phyloP scores from a whole-genome alignment of 2,113 vertebrate species.

The Sorex araneus region DNA sequence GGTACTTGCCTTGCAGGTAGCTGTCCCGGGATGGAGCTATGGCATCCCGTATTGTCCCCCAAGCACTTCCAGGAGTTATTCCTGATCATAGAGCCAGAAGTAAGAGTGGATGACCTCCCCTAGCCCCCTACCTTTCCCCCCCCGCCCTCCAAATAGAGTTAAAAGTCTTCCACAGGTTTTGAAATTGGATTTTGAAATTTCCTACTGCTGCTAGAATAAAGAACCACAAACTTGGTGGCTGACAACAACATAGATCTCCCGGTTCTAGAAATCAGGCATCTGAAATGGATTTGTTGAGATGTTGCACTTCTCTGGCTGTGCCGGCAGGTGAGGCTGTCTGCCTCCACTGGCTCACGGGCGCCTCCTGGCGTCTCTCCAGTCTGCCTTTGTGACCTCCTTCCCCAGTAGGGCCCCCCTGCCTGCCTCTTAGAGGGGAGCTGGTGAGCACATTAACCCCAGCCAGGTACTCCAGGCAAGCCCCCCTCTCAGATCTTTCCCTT shows the following conservation, averaged over 20 bases:
- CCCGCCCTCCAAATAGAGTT: too few species aligned
- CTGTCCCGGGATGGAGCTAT: too few species aligned
- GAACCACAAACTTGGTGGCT: background rate
- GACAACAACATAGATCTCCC: too few species aligned
- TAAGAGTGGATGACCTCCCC: too few species aligned
- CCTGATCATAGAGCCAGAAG: too few species aligned
- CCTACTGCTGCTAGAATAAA: background rate
- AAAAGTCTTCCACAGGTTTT: background rate
- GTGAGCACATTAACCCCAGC: too few species aligned
- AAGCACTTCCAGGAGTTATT: too few species aligned
- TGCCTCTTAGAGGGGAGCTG: background rate
- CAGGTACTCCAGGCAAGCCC: background rate
- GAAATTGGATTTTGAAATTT: background rate
- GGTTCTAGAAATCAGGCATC: background rate
- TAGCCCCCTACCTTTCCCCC: too few species aligned
- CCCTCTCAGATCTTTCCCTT: background rate
- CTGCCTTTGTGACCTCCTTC: background rate
- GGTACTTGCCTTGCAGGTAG: too few species aligned
- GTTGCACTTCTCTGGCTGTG: background rate
- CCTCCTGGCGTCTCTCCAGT: background rate
- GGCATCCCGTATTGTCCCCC: too few species aligned
- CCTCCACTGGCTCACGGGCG: background rate
- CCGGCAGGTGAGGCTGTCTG: background rate
- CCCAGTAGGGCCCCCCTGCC: too few species aligned
- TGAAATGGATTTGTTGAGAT: background rate